phyloP scores from a whole-genome alignment of 2,888 invertebrate genomes.

The Athetis lepigone region DNA sequence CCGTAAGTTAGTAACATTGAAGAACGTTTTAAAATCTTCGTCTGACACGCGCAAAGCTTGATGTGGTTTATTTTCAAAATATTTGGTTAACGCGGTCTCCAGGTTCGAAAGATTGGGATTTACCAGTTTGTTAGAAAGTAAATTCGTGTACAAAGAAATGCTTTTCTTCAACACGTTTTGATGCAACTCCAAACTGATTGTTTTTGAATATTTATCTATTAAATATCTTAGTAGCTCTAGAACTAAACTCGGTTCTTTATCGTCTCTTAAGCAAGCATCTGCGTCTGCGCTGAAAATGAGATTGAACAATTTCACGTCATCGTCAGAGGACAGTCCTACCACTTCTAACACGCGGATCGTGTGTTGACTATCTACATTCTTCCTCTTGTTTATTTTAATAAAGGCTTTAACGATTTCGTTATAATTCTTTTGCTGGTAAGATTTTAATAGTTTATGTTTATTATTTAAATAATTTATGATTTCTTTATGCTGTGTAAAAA shows the following conservation, averaged over 20 bases:
- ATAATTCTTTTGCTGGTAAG: conserved; percentile 90
- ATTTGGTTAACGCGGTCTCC: conserved; percentile 89
- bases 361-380: conserved; percentile 76
- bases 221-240: conserved; percentile 86
- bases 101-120: conserved; percentile 88
- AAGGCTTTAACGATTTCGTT: conserved; percentile 84
- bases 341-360: conserved; percentile 84
- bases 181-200: conserved; percentile 74
- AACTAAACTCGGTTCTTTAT: conserved; percentile 88
- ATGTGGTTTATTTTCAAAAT: conserved; percentile 92
- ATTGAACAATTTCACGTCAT: conserved; percentile 84
- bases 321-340: conserved; percentile 79
- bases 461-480: conserved; percentile 77
- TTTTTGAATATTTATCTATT: conserved; percentile 84
- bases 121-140: conserved; percentile 80
- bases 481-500: conserved; percentile 75
- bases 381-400: conserved; percentile 84
- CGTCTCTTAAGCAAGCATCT: conserved; percentile 80
- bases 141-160: conserved; percentile 82
- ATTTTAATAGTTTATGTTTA: conserved; percentile 80
- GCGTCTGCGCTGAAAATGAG: conserved; percentile 78
- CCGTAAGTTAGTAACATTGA: conserved; percentile 86
- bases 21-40: conserved; percentile 89
- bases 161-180: conserved; percentile 79
- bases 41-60: conserved; percentile 85